These are phyloP conservation scores for Phalacrocorax pelagicus DNA, from an alignment of 2,113 vertebrate genomes.

Conservation along the genomic window DNA sequence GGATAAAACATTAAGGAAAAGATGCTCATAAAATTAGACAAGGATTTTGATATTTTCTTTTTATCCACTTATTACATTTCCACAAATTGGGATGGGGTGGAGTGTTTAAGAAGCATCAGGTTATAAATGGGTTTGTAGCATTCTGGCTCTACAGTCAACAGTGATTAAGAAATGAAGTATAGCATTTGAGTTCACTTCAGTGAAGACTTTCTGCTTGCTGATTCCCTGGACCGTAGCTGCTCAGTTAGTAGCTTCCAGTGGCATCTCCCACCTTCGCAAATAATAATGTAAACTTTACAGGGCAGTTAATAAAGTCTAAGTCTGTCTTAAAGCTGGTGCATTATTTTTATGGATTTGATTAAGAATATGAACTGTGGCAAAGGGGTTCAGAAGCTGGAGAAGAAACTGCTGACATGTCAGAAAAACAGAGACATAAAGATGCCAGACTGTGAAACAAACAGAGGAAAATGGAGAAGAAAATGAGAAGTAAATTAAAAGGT, in stretches of 20 bases:
- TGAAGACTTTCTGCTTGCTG: neutral
- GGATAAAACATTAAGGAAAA: neutral
- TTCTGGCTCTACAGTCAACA: neutral
- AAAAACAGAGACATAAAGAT: neutral
- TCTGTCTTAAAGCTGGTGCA: neutral
- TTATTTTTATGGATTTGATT: neutral
- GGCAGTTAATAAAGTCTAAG: neutral
- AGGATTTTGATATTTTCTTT: neutral
- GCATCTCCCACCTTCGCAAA: neutral
- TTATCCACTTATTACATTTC: neutral
- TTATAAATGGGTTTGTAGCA: neutral
- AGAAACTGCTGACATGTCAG: neutral
- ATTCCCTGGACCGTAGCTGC: neutral
- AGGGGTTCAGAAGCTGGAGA: neutral
- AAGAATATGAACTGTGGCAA: neutral
- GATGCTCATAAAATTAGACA: neutral
- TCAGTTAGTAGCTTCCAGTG: neutral
- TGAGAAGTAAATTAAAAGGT: neutral
- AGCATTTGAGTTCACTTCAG: neutral
- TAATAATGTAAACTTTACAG: neutral
- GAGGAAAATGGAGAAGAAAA: neutral
- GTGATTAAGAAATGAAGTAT: neutral
- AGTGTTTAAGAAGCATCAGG: neutral
- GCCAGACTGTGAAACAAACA: neutral
- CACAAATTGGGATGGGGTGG: neutral